Percentiles rank a stretch among this genome's conserved stretches.
Evolutionary conservation across 2,888 invertebrate species (phyloP).

Genomic region (Agriopis aurantiaria): DNA sequence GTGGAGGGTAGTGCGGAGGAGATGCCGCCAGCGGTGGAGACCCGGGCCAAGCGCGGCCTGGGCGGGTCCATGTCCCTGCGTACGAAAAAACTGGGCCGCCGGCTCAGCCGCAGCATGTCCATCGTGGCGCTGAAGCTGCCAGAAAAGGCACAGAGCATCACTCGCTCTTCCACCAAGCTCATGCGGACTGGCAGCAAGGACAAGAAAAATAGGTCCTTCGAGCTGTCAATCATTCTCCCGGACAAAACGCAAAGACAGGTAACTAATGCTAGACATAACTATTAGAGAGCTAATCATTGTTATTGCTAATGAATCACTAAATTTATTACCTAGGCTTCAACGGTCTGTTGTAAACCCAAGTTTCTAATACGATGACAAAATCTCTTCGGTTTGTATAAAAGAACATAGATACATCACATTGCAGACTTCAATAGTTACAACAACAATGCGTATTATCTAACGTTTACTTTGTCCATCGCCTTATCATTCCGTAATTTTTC

Average conservation of each 20-base stretch:
- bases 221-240: slow-evolving; percentile 88
- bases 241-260: slow-evolving; percentile 89
- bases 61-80: slow-evolving; percentile 82
- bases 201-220: slow-evolving; percentile 86
- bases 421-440: slow-evolving; percentile 16
- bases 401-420: slow-evolving; percentile 20
- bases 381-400: neutral
- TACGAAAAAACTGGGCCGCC: slow-evolving; percentile 82
- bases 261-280: slow-evolving; percentile 44
- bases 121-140: slow-evolving; percentile 84
- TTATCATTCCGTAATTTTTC: slow-evolving; percentile 24
- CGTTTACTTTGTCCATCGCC: slow-evolving; percentile 11
- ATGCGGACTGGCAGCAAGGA: slow-evolving; percentile 86
- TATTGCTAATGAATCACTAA: slow-evolving; percentile 10
- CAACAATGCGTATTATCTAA: slow-evolving; percentile 28
- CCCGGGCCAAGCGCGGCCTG: slow-evolving; percentile 72
- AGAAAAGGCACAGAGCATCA: slow-evolving; percentile 87
- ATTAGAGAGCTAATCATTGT: slow-evolving; percentile 4
- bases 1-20: slow-evolving; percentile 70
- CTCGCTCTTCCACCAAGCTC: slow-evolving; percentile 86
- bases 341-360: slow-evolving; percentile 1
- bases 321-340: neutral
- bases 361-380: slow-evolving; percentile 13
- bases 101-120: slow-evolving; percentile 85
- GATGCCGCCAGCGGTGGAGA: slow-evolving; percentile 53